phyloP scores from a whole-genome alignment of 2,113 vertebrate genomes.

The Peucedramus taeniatus region DNA sequence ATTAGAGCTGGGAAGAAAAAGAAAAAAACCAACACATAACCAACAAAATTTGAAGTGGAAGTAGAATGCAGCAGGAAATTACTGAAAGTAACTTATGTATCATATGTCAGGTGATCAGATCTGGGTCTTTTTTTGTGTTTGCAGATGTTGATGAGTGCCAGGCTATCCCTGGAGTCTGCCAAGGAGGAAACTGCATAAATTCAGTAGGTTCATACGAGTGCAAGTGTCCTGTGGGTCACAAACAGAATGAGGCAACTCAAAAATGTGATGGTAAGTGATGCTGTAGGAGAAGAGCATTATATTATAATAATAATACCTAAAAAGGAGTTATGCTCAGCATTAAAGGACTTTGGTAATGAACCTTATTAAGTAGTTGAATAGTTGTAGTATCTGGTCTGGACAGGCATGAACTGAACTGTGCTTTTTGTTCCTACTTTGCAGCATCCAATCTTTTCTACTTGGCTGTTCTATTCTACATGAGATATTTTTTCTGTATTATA shows the following conservation, averaged over 20 bases:
- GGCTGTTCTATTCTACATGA: not conserved
- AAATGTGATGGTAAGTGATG: slow-evolving; percentile 76
- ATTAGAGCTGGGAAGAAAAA: not conserved
- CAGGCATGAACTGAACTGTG: not conserved
- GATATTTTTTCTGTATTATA: not conserved
- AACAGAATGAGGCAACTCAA: slow-evolving; percentile 70
- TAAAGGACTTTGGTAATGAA: not conserved
- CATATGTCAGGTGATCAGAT: not conserved
- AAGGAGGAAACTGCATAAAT: slow-evolving; percentile 78
- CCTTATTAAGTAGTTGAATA: not conserved
- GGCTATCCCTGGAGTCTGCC: slow-evolving; percentile 76
- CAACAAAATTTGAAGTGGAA: not conserved
- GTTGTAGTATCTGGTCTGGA: not conserved
- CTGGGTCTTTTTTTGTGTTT: not conserved
- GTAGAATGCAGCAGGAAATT: not conserved
- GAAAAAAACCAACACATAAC: not conserved
- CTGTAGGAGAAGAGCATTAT: not conserved
- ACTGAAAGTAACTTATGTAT: not conserved
- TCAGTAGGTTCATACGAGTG: slow-evolving; percentile 76
- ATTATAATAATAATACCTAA: no score
- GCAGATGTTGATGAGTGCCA: slow-evolving; percentile 82
- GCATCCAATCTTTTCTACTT: not conserved
- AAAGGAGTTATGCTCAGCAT: not conserved
- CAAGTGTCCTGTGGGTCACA: slow-evolving; percentile 74
- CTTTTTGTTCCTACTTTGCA: not conserved